phyloP scores from a whole-genome alignment of 2,797 vertebrate species.

The Gymnothorax reevesii region DNA sequence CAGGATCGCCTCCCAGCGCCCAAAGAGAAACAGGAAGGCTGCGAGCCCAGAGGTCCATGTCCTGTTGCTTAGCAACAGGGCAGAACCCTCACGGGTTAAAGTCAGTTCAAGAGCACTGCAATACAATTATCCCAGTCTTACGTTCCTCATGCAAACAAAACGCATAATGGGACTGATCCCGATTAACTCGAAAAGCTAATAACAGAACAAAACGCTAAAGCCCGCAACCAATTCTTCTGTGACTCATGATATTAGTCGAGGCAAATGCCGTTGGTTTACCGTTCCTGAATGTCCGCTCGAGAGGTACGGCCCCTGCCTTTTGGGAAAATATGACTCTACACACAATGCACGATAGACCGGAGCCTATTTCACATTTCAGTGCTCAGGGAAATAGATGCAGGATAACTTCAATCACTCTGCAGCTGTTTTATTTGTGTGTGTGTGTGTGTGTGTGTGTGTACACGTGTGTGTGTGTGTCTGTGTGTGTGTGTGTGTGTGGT shows the following conservation, averaged over 20 bases:
- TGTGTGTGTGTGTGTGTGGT: neutral
- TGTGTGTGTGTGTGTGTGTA: neutral
- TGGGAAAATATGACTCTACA: neutral
- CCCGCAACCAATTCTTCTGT: neutral
- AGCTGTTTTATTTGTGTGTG: neutral
- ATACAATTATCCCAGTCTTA: neutral
- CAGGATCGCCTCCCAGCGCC: neutral
- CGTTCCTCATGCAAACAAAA: constrained; percentile 9
- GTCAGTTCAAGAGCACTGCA: constrained; percentile 26
- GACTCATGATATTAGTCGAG: neutral
- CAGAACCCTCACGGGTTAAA: constrained; percentile 61
- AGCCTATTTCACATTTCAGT: neutral
- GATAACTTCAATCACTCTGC: neutral
- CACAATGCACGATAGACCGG: neutral
- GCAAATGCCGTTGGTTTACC: neutral
- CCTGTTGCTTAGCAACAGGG: constrained; percentile 76
- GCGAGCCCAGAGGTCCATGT: constrained; percentile 54
- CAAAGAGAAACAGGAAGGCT: neutral
- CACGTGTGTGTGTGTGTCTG: neutral
- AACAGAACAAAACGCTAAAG: neutral
- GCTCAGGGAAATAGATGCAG: neutral
- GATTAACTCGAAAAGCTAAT: neutral
- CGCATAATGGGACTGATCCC: neutral
- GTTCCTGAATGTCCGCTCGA: too few relatives aligned
- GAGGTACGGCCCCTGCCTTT: neutral